Base-by-base conservation (phyloP, 2,797 vertebrate genomes). In the Pseudomugil tenellus region DNA sequence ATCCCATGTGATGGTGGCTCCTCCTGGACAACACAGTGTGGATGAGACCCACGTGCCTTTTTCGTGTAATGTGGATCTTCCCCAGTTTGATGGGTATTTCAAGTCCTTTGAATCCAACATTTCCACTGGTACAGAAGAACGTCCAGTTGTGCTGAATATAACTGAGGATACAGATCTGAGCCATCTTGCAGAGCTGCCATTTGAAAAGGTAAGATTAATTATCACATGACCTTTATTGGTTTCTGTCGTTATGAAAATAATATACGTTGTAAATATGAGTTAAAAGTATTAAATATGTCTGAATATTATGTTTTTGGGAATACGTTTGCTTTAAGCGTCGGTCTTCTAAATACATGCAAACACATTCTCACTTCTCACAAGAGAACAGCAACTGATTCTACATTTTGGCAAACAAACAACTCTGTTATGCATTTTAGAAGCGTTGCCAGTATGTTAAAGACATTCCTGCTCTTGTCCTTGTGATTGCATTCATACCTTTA, bases 91-190 rank as follows among this genome's bases (percentile, higher is more conserved):
- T 37, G 56, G 56, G 58, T 70, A 52, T 69, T 63, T 28, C 0
- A 65, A 58, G 32, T 58, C 31, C 10, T 17, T 57, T 23, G 70
- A 80, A 8, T 39, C 65, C 17, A 73, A 84, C 32, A 13, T 53
- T 54, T 68, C 76, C 1, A 35, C 52, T 16, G 25, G 37, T 41
- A 25, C 31, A 17, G 70, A 81, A 17, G 67, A 74, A 23, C 53
- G 68, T 25, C 48, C 51, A 37, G 19, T 89, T 7, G 19, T 83
- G 61, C 77, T 90, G 51, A 89, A 79, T 14, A 90, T 92, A 77
- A 76, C 19, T 46, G 91, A 92, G 53, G 90, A 93, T 12, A 72
- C 74, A 61, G 87, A 90, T 57, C 65, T 80, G 35, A 74, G 81
- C 52, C 9, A 39, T 59, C 55, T 58, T 26, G 37, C 23, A 58